These are phyloP conservation scores for Lamellibrachia satsuma DNA, from an alignment of 2,888 invertebrate species.

Conservation along the genomic window DNA sequence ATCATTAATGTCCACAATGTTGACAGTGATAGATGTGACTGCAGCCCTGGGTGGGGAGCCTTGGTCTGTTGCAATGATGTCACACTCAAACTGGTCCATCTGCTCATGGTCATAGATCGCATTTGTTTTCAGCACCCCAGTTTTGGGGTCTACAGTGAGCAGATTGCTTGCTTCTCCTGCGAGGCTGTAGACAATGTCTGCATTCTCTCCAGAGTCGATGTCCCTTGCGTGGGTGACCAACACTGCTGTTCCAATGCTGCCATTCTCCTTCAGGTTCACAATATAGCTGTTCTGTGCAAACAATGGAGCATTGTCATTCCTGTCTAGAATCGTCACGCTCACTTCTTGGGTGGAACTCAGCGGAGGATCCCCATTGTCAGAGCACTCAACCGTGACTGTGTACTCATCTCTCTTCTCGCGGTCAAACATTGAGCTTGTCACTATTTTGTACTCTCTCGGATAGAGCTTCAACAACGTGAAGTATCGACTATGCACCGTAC, in stretches of 20 bases:
- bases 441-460: slow-evolving; percentile 37
- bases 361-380: slow-evolving; percentile 34
- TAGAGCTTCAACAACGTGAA: slow-evolving; percentile 33
- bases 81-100: slow-evolving; percentile 44
- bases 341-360: slow-evolving; percentile 74
- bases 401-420: slow-evolving; percentile 32
- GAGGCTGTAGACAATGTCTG: slow-evolving; percentile 38
- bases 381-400: slow-evolving; percentile 34
- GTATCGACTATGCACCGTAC: background rate
- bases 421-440: slow-evolving; percentile 35
- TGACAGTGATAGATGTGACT: slow-evolving; percentile 47
- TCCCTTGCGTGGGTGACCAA: slow-evolving; percentile 36
- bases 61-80: slow-evolving; percentile 52
- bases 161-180: slow-evolving; percentile 32
- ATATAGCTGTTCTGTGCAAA: slow-evolving; percentile 69
- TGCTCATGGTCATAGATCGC: slow-evolving; percentile 37
- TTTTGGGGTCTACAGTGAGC: slow-evolving; percentile 28
- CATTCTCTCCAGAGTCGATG: slow-evolving; percentile 50
- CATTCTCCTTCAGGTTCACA: slow-evolving; percentile 32
- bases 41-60: slow-evolving; percentile 49
- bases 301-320: slow-evolving; percentile 91
- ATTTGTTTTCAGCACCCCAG: slow-evolving; percentile 34
- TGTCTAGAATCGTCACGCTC: slow-evolving; percentile 78
- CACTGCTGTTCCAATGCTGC: slow-evolving; percentile 1
- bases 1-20: slow-evolving; percentile 55